Evolutionary conservation across 2,888 invertebrate species (phyloP).

Genomic region (Notodonta ziczac): DNA sequence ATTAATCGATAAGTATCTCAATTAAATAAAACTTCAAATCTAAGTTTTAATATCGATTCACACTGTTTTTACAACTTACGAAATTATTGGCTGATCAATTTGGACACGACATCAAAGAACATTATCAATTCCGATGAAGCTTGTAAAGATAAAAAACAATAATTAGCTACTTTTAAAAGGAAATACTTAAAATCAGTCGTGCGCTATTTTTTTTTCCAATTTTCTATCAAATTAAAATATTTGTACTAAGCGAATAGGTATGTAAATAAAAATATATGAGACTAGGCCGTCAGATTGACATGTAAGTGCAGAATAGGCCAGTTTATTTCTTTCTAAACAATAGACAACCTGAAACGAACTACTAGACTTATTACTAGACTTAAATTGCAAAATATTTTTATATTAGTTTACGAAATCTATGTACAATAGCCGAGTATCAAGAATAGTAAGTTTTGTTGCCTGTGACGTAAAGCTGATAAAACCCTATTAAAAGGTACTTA

Average conservation of each 20-base stretch:
- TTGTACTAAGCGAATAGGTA: too few relatives aligned
- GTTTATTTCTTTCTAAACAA: constrained; percentile 26
- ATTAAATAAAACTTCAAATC: constrained; percentile 38
- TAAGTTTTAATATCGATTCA: constrained; percentile 35
- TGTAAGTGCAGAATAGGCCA: neutral
- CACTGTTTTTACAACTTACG: constrained; percentile 37
- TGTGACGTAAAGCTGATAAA: constrained; percentile 54
- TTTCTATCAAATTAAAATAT: constrained; percentile 39
- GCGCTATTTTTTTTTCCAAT: constrained; percentile 41
- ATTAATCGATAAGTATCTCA: constrained; percentile 42
- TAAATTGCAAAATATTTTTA: constrained; percentile 46
- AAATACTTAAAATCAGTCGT: constrained; percentile 65
- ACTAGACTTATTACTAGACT: constrained; percentile 33
- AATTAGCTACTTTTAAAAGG: constrained; percentile 36
- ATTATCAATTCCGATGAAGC: constrained; percentile 51
- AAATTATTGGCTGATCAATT: constrained; percentile 39
- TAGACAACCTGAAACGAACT: constrained; percentile 33
- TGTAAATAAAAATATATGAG: neutral
- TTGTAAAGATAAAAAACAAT: constrained; percentile 23
- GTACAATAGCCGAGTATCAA: constrained; percentile 79
- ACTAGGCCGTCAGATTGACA: neutral
- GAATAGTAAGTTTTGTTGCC: constrained; percentile 64
- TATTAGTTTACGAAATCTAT: constrained; percentile 59
- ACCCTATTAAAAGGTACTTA: constrained; percentile 52
- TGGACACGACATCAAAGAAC: constrained; percentile 30